A percentile compares a stretch with the other conserved stretches of the same genome.
These are phyloP conservation scores for Margarornis squamiger DNA, from an alignment of 2,797 vertebrate species.

Conservation along the genomic window DNA sequence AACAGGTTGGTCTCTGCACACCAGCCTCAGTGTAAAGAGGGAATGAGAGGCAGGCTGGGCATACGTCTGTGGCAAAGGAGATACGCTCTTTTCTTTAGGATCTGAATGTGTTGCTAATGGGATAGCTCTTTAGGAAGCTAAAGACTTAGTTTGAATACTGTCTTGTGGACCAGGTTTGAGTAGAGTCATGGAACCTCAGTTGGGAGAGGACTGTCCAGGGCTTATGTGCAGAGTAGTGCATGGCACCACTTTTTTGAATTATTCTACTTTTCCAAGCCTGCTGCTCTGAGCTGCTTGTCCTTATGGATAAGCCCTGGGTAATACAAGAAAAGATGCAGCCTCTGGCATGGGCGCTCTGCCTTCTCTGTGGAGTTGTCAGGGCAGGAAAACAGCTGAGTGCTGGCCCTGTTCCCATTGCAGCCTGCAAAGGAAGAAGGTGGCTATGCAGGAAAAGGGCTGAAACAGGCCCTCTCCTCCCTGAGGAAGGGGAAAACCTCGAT, in stretches of 20 bases:
- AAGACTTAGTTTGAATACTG: not conserved
- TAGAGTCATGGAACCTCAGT: not conserved
- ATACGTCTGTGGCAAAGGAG: not conserved
- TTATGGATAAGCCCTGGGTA: not conserved
- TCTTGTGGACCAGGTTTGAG: not conserved
- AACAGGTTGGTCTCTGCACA: not conserved
- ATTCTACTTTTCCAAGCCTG: not conserved
- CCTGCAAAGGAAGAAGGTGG: not conserved
- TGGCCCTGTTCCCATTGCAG: not conserved
- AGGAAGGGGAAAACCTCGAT: not conserved
- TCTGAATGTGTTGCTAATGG: not conserved
- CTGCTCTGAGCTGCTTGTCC: not conserved
- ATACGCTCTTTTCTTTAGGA: not conserved
- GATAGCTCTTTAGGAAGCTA: not conserved
- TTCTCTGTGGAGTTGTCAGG: not conserved
- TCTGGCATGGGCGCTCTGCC: not conserved
- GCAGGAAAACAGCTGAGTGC: not conserved
- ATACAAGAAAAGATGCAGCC: not conserved
- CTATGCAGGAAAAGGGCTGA: not conserved
- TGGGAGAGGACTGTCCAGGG: not conserved
- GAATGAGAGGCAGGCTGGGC: not conserved
- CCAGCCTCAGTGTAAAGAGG: fast-evolving
- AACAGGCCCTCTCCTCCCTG: not conserved
- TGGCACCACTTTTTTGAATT: not conserved
- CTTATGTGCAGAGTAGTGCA: not conserved